phyloP scores from a whole-genome alignment of 2,797 vertebrate species.

The Pithecia hirsuta region DNA sequence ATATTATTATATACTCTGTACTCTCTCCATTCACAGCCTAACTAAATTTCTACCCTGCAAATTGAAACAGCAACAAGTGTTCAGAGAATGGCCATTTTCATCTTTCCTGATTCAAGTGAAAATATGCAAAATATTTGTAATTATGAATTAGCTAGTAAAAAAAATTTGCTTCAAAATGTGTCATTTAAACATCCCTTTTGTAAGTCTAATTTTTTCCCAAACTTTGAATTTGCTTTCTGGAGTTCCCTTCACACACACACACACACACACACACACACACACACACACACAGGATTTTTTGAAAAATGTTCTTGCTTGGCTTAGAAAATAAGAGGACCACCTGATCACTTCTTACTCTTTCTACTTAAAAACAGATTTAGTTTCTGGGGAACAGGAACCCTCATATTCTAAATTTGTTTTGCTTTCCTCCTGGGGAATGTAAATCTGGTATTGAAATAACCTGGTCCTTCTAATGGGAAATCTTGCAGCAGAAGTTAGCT shows the following conservation, averaged over 20 bases:
- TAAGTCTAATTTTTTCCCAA: background rate
- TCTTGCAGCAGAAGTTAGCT: background rate
- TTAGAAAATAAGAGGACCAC: slow-evolving; percentile 3
- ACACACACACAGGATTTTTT: background rate
- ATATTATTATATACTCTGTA: background rate
- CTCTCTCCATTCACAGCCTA: background rate
- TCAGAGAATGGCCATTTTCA: background rate
- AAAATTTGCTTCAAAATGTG: background rate
- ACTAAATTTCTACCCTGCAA: background rate
- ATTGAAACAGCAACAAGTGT: background rate
- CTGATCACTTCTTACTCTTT: background rate
- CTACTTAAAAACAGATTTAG: background rate
- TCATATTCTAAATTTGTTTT: background rate
- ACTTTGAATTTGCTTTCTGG: background rate
- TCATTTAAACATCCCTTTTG: background rate
- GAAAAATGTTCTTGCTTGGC: background rate
- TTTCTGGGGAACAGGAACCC: background rate
- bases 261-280: background rate
- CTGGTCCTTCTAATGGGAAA: background rate
- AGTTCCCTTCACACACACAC: background rate
- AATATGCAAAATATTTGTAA: background rate
- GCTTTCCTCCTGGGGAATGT: slow-evolving; percentile 8
- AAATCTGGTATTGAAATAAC: slow-evolving; percentile 54
- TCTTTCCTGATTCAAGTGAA: background rate
- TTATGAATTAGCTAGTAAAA: slow-evolving; percentile 9